A percentile compares a stretch with the other conserved stretches of the same genome.
Conservation (phyloP, 2,113 vertebrate genomes). For the Smithornis capensis region DNA sequence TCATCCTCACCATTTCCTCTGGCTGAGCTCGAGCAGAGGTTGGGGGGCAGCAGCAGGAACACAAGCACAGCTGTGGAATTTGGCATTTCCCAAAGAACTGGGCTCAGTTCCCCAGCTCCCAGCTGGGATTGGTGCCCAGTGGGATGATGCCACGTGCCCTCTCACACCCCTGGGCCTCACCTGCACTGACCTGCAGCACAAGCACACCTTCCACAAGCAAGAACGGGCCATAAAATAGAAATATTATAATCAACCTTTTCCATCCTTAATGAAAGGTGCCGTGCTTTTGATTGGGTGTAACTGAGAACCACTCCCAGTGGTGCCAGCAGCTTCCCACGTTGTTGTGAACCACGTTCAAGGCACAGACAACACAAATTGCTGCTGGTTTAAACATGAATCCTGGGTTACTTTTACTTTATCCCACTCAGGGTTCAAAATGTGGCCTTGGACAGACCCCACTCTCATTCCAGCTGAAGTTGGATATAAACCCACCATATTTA, state of each 20-base stretch:
- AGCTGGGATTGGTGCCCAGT: neutral
- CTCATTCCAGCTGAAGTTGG: neutral
- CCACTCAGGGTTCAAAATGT: fast-evolving
- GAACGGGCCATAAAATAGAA: neutral
- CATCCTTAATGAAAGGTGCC: neutral
- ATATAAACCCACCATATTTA: neutral
- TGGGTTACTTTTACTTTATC: fast-evolving
- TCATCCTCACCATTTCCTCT: neutral
- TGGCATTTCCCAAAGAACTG: neutral
- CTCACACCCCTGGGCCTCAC: neutral
- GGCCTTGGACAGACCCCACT: neutral
- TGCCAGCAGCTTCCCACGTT: fast-evolving
- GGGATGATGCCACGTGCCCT: neutral
- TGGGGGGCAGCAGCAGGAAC: neutral
- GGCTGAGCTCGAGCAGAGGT: neutral
- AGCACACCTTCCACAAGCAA: neutral
- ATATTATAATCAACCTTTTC: neutral
- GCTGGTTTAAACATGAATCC: neutral
- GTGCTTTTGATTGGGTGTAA: fast-evolving
- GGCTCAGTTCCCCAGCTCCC: neutral
- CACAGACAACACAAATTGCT: neutral
- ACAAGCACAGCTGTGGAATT: neutral
- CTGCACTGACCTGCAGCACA: neutral
- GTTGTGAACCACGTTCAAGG: neutral
- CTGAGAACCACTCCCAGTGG: fast-evolving